Evolutionary conservation across 2,113 vertebrate species (phyloP).

Genomic region (Cichladusa arquata): DNA sequence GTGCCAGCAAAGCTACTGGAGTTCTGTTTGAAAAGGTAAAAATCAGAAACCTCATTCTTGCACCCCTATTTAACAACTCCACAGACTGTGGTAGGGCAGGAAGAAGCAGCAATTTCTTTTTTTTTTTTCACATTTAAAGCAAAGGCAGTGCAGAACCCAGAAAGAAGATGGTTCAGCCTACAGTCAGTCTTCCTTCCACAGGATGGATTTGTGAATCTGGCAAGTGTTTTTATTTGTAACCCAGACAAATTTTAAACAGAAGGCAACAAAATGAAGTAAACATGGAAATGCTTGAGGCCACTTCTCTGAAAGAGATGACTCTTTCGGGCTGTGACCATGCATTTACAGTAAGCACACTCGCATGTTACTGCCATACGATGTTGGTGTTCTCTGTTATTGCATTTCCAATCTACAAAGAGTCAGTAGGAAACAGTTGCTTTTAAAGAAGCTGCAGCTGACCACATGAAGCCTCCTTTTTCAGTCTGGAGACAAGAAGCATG

Average conservation of each 20-base stretch:
- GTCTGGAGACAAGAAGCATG: neutral
- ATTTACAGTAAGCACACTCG: neutral
- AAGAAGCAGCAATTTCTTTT: neutral
- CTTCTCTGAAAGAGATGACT: neutral
- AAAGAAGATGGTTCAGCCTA: neutral
- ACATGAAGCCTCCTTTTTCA: neutral
- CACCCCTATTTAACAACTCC: neutral
- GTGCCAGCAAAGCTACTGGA: neutral
- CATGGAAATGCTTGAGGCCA: neutral
- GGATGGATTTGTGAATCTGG: neutral
- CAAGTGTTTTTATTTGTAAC: neutral
- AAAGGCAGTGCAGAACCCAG: neutral
- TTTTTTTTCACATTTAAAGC: neutral
- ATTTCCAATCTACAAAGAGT: neutral
- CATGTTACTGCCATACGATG: neutral
- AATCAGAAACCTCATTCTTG: neutral
- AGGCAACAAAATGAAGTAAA: neutral
- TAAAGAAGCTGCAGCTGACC: neutral
- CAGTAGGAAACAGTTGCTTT: neutral
- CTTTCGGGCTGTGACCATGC: neutral
- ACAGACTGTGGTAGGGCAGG: neutral
- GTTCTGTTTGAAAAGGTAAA: neutral
- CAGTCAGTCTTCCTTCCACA: neutral
- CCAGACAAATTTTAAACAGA: neutral
- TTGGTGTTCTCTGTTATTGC: neutral